Percentiles rank a stretch among this genome's conserved stretches.
Evolutionary conservation across 2,113 vertebrate genomes (phyloP).

Genomic region (Picathartes gymnocephalus): DNA sequence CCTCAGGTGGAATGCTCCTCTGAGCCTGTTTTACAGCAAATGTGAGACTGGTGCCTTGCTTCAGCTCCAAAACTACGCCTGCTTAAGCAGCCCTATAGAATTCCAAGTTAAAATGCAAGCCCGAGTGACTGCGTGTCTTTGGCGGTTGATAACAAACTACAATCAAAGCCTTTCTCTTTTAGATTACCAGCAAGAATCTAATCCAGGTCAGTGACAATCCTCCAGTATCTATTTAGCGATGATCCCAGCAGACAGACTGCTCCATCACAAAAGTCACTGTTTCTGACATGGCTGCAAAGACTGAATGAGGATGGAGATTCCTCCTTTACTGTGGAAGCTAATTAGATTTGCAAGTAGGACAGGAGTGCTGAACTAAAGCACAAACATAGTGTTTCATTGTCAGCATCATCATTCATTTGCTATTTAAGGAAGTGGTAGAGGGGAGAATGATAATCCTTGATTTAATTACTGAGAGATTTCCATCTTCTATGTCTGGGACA

Average conservation of each 20-base stretch:
- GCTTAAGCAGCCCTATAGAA: constrained; percentile 1
- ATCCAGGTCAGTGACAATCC: constrained; percentile 49
- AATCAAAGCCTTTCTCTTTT: constrained; percentile 43
- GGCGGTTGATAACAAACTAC: constrained; percentile 24
- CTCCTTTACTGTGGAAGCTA: not conserved
- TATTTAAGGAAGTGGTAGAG: not conserved
- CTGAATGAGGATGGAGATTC: not conserved
- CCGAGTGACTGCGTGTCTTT: constrained; percentile 3
- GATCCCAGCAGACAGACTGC: not conserved
- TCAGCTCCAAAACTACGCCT: not conserved
- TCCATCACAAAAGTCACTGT: not conserved
- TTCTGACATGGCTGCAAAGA: not conserved
- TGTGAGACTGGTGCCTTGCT: not conserved
- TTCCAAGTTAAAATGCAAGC: constrained; percentile 53
- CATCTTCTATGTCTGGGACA: not conserved
- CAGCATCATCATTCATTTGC: not conserved
- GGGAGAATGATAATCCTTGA: not conserved
- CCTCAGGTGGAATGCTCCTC: constrained; percentile 35
- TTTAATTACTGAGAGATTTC: not conserved
- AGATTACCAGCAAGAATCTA: constrained; percentile 36
- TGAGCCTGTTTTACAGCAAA: not conserved
- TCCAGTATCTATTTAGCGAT: not conserved
- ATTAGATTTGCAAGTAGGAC: not conserved
- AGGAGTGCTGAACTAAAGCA: not conserved
- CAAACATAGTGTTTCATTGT: not conserved